Base-by-base conservation (phyloP, 1,140 invertebrate genomes). In the Aphelenchoides fujianensis region DNA sequence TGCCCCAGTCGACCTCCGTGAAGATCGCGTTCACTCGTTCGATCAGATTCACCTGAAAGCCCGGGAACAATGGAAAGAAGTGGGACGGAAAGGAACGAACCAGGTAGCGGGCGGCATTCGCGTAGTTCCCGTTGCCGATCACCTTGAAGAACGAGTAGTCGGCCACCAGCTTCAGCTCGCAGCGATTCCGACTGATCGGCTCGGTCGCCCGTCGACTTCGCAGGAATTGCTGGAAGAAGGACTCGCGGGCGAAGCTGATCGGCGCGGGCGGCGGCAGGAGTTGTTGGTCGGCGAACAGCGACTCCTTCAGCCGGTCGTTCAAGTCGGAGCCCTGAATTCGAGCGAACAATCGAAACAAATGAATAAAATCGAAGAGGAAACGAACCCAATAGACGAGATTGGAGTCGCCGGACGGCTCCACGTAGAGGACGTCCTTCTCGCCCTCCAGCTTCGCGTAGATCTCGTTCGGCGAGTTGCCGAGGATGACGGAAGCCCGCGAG, bases 11-110 rank as follows among this genome's bases (percentile, higher is more conserved):
- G 23, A 78, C 70, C 12, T 36, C 27, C n/a, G 66, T 70, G 53
- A 77, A 78, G 34, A 78, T 80, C 7, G 55, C 63, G 59, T 78
- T 78, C n/a, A 78, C 73, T 2, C 76, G 53, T 66, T 77, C 77
- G 35, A 78, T 81, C 31, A 80, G 31, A 54, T 78, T 78, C 37
- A 80, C 64, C 76, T 77, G 52, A 52, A 57, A 30, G 31, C 32
- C 35, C 23, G 73, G 27, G 41, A 52, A 32, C 52, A 74, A 0
- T 23, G 35, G 3, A 36, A 41, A 16, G 41, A n/a, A 62, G 0
- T 23, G 35, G 3, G 32, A 41, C 19, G 41, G n/a, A 62, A 74
- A 77, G 27, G 23, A 19, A 73, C 27, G 9, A 34, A 77, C 75
- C 52, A 78, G 37, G 48, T 78, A 78, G 67, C 78, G 41, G n/a